phyloP scores from a whole-genome alignment of 2,113 vertebrate species.

The Nestor notabilis region DNA sequence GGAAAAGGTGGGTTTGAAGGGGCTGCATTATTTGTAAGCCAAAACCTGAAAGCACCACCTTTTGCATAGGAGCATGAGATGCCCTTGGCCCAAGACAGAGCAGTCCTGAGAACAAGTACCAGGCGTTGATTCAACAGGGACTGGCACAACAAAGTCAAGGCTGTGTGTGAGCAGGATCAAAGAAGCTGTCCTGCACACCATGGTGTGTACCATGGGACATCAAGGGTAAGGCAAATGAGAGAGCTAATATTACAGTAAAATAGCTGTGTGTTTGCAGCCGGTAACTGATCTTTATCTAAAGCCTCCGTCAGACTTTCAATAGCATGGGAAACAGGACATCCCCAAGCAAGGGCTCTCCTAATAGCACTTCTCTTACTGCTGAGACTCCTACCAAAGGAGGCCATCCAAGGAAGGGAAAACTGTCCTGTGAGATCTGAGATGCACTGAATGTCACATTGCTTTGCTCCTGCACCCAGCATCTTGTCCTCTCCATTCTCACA shows the following conservation, averaged over 20 bases:
- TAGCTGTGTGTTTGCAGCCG: not conserved
- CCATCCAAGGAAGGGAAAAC: not conserved
- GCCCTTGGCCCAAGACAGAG: not conserved
- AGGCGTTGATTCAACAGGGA: not conserved
- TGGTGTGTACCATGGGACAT: not conserved
- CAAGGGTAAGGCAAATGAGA: not conserved
- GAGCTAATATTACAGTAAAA: not conserved
- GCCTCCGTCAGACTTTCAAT: not conserved
- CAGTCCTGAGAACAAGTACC: not conserved
- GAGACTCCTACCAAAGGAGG: not conserved
- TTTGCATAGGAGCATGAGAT: not conserved
- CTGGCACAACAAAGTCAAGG: not conserved
- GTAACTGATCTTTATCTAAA: not conserved
- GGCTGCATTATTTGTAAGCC: not conserved
- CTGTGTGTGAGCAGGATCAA: not conserved
- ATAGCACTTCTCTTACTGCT: not conserved
- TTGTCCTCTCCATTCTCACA: not conserved
- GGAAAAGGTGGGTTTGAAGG: conserved; percentile 7
- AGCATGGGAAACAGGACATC: not conserved
- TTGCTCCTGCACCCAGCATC: not conserved
- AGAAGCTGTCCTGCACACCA: not conserved
- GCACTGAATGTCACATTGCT: not conserved
- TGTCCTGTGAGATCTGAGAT: not conserved
- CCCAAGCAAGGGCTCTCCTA: not conserved
- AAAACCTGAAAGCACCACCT: conserved; percentile 20